phyloP scores from a whole-genome alignment of 2,888 invertebrate genomes.

The Gymnocheta viridis region DNA sequence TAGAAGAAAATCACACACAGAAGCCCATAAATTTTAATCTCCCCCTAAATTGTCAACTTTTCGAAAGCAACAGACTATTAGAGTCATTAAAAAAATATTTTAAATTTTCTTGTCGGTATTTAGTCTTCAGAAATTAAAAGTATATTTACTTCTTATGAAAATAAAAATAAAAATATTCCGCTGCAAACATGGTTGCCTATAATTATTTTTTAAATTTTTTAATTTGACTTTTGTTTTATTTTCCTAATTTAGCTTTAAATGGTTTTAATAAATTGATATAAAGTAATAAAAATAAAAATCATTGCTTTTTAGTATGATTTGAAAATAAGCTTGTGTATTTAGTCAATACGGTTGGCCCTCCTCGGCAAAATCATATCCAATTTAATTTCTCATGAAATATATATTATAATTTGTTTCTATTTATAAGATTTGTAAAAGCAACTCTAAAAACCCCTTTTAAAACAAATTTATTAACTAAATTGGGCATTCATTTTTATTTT shows the following conservation, averaged over 20 bases:
- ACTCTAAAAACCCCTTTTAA: too few species aligned
- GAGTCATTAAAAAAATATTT: neutral
- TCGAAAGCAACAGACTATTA: neutral
- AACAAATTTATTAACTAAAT: too few species aligned
- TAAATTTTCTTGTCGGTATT: neutral
- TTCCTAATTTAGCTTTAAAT: neutral
- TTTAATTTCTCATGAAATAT: too few species aligned
- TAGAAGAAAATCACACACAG: conserved; percentile 7
- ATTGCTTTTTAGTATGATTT: too few species aligned
- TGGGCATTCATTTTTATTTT: too few species aligned
- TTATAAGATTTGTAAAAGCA: too few species aligned
- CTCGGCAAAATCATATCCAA: too few species aligned
- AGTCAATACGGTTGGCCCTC: too few species aligned
- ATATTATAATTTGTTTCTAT: too few species aligned
- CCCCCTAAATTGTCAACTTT: neutral
- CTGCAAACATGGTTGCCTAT: neutral
- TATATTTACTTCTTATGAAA: conserved; percentile 3
- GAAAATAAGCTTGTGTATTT: too few species aligned
- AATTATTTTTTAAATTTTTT: neutral
- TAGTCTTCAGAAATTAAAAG: neutral
- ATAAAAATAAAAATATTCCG: neutral
- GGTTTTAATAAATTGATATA: neutral
- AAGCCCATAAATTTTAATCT: conserved; percentile 1
- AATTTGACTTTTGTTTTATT: neutral
- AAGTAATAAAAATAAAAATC: neutral